These are phyloP conservation scores for Melanaphis sacchari DNA, from an alignment of 1,140 invertebrate genomes.

Conservation along the genomic window DNA sequence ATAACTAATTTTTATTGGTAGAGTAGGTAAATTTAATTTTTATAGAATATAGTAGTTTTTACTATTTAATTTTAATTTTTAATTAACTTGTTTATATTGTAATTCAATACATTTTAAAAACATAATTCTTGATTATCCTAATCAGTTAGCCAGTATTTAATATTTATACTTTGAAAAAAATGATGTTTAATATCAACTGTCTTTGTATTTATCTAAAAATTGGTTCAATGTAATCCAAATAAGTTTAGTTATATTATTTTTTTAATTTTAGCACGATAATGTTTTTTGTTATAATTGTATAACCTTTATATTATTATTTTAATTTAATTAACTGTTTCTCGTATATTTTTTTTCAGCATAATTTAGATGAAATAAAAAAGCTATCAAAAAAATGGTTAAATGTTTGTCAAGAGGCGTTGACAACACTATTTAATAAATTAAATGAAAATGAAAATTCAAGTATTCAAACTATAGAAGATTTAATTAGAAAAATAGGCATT, in stretches of 20 bases:
- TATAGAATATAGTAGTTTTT: not conserved
- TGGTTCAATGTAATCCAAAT: not conserved
- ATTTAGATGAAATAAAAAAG: conserved; percentile 31
- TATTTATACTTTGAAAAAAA: not conserved
- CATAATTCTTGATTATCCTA: not conserved
- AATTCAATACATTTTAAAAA: no score
- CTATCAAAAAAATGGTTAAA: conserved; percentile 47
- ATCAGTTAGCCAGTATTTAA: not conserved
- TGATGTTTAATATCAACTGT: no score
- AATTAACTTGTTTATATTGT: no score
- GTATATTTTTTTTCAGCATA: conserved; percentile 21
- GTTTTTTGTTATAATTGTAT: not conserved
- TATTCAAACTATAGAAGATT: conserved; percentile 7
- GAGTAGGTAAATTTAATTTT: not conserved
- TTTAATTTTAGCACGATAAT: not conserved
- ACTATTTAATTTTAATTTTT: not conserved
- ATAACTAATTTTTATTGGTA: not conserved
- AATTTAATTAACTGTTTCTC: not conserved
- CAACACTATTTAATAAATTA: conserved; percentile 15
- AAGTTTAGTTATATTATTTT: not conserved
- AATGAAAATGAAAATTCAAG: not conserved
- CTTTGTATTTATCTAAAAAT: no score
- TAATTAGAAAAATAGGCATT: conserved; percentile 24
- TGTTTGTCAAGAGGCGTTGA: conserved; percentile 42
- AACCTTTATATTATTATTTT: not conserved